Base-by-base conservation (phyloP, 2,113 vertebrate genomes). In the Tupaia chinensis region DNA sequence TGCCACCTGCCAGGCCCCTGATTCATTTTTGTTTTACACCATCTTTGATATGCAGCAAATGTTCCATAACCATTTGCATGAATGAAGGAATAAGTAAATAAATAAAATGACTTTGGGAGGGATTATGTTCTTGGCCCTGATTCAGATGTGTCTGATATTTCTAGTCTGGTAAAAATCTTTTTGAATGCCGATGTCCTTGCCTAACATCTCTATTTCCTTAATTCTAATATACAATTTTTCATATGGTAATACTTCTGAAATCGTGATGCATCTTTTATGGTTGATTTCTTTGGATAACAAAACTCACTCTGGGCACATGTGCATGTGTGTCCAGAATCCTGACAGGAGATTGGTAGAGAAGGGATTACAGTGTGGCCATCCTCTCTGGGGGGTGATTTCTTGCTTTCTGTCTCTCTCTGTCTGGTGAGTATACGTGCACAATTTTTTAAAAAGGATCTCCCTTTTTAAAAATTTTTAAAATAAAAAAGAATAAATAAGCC, bases 241-340 rank as follows among this genome's bases (percentile, higher is more conserved):
- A 44, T 56, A 69, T 58, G 44, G 17, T 56, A 91, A 87, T 95
- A 95, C 53, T 84, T 93, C 60, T 95, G 60, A 91, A 96, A 84
- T 95, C 86, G 82, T 54, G 54, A 60, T 78, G 15, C 9, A 72
- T 87, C n/a, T 56, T 29, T 87, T 94, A 77, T 25, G 23, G 34
- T 53, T 76, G 80, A 89, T 92, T 95, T 89, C 73, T 82, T 53
- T 86, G 77, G 44, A 61, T 72, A 92, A 97, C 5, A 5, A 44
- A 44, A 44, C 44, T 44, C 44, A 44, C 44, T 44, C 44, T 44
- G 44, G 44, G 44, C 44, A 44, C 44, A 5, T 44, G 44, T 44
- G 44, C 44, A 44, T 44, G 44, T 44, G 44, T 44, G 44, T 5
- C 44, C 44, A 44, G 44, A 44, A 44, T 44, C 44, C 44, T 44